A percentile compares a stretch with the other conserved stretches of the same genome.
phyloP scores from a whole-genome alignment of 1,140 invertebrate species.

The Megathymus violae region DNA sequence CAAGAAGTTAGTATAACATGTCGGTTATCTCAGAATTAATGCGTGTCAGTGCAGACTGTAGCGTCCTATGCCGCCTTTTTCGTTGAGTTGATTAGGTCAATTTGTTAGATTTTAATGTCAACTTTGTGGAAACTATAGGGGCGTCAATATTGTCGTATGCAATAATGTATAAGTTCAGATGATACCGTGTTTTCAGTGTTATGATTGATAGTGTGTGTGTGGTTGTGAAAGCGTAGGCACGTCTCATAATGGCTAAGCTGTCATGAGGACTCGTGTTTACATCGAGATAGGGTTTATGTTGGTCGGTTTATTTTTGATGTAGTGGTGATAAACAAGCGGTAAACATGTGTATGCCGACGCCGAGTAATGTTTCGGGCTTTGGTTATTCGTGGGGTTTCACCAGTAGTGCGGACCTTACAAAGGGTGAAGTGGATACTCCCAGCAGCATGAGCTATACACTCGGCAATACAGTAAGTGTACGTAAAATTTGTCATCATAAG shows the following conservation, averaged over 20 bases:
- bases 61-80: conserved; percentile 79
- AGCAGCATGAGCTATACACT: conserved; percentile 81
- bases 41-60: conserved; percentile 67
- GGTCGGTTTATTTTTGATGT: conserved; percentile 67
- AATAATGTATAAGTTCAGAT: conserved; percentile 31
- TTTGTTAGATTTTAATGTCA: conserved; percentile 41
- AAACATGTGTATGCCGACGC: conserved; percentile 84
- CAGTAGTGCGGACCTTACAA: conserved; percentile 77
- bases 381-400: conserved; percentile 83
- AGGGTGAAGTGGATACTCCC: conserved; percentile 79
- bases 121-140: conserved; percentile 11
- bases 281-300: conserved; percentile 72
- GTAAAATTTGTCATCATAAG: conserved; percentile 14
- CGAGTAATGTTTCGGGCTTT: conserved; percentile 81
- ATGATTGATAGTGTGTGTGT: conserved; percentile 70
- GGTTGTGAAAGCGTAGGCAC: conserved; percentile 76
- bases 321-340: conserved; percentile 48
- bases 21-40: conserved; percentile 56
- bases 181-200: conserved; percentile 49
- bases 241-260: conserved; percentile 73
- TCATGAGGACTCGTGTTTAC: conserved; percentile 79
- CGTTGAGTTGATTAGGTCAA: conserved; percentile 62
- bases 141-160: conserved; percentile 12
- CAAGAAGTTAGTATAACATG: conserved; percentile 10
- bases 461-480: conserved; percentile 76